These are phyloP conservation scores for Sebastes diaconus DNA, from an alignment of 2,797 vertebrate genomes.

Conservation along the genomic window DNA sequence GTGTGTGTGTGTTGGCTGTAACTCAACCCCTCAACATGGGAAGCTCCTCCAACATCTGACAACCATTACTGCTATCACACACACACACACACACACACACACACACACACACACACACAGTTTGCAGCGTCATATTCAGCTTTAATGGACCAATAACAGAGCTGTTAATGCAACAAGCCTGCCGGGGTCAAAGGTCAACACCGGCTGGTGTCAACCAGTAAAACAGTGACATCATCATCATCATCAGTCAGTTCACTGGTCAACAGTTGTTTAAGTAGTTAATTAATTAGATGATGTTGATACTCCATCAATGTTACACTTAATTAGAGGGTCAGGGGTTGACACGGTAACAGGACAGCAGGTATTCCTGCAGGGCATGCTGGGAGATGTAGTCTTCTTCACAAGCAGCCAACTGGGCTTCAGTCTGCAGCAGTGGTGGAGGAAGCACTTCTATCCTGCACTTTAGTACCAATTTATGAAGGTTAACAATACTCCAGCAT, in stretches of 20 bases:
- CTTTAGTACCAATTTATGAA: not conserved
- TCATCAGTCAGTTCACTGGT: no score
- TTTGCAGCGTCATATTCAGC: slow-evolving; percentile 34
- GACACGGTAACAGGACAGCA: not conserved
- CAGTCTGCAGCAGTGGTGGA: not conserved
- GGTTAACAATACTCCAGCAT: no score
- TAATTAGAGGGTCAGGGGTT: not conserved
- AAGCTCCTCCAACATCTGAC: slow-evolving; percentile 69
- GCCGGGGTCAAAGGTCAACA: slow-evolving; percentile 42
- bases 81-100: slow-evolving; percentile 23
- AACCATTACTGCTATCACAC: slow-evolving; percentile 60
- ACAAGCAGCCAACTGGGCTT: not conserved
- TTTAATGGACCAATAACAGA: slow-evolving; percentile 45
- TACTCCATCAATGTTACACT: not conserved
- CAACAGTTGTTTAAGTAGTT: no score
- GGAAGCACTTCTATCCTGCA: no score
- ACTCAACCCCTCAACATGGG: slow-evolving; percentile 52
- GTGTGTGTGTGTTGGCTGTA: slow-evolving; percentile 37
- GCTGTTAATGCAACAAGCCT: slow-evolving; percentile 37
- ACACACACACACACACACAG: slow-evolving; percentile 23
- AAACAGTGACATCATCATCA: no score
- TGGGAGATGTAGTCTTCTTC: not conserved
- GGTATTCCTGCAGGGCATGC: not conserved
- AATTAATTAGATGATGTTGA: no score
- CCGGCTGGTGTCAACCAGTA: not conserved